A percentile compares a stretch with the other conserved stretches of the same genome.
Evolutionary conservation across 2,888 invertebrate genomes (phyloP).

Genomic region (Eulithis testata): DNA sequence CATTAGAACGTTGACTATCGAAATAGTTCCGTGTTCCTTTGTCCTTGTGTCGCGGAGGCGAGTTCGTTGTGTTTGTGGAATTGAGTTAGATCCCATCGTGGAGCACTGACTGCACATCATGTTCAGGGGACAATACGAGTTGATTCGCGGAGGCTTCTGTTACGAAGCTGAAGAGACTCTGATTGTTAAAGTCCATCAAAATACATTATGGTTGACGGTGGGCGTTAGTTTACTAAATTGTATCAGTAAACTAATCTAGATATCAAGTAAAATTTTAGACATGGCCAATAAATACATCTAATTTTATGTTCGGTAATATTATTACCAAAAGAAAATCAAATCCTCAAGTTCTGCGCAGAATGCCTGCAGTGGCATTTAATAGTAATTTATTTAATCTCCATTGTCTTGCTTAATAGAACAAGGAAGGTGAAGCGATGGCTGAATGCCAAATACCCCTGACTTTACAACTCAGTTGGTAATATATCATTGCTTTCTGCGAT

Average conservation of each 20-base stretch:
- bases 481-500: too few relatives aligned
- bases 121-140: slow-evolving; percentile 52
- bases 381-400: slow-evolving; percentile 39
- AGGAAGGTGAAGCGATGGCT: slow-evolving; percentile 59
- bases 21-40: slow-evolving; percentile 61
- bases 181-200: slow-evolving; percentile 48
- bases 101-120: slow-evolving; percentile 50
- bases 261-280: too few relatives aligned
- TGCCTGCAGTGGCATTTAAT: slow-evolving; percentile 20
- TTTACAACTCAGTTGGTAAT: too few relatives aligned
- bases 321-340: too few relatives aligned
- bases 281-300: too few relatives aligned
- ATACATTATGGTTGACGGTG: slow-evolving; percentile 37
- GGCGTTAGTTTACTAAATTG: slow-evolving; percentile 21
- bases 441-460: slow-evolving; percentile 56
- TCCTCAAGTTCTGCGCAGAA: background rate
- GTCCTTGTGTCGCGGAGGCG: slow-evolving; percentile 46
- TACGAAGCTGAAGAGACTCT: slow-evolving; percentile 39
- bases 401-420: slow-evolving; percentile 53
- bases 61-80: slow-evolving; percentile 36
- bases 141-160: slow-evolving; percentile 49
- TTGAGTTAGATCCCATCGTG: slow-evolving; percentile 34
- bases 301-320: too few relatives aligned
- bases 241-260: background rate
- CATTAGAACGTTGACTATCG: slow-evolving; percentile 49